Conservation (phyloP, 2,888 invertebrate species). For the Idaea biselata region DNA sequence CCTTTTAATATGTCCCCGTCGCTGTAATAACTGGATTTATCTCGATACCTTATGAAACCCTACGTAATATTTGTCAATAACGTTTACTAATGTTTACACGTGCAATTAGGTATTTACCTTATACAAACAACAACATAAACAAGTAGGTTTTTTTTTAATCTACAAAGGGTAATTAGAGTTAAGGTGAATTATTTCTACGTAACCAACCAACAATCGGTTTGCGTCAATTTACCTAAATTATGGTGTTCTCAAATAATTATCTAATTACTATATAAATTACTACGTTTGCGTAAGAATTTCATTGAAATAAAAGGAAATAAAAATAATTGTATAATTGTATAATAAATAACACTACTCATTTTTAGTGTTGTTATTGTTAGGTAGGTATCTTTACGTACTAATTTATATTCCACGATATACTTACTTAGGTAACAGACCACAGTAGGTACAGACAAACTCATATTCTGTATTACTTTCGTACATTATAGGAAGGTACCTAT, state of each 20-base stretch:
- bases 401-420: no score
- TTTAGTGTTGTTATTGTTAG: background rate
- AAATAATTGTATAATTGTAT: no score
- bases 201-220: background rate
- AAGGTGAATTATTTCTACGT: background rate
- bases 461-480: no score
- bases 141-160: background rate
- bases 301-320: no score
- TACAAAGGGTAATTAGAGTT: background rate
- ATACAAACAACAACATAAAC: background rate
- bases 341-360: no score
- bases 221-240: background rate
- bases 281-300: background rate
- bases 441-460: no score
- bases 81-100: background rate
- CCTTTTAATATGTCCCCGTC: conserved; percentile 29
- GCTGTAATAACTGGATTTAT: background rate
- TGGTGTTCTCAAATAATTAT: background rate
- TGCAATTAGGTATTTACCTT: background rate
- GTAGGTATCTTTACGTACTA: background rate
- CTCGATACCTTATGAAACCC: background rate
- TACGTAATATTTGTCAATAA: no score
- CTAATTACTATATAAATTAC: background rate
- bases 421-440: no score
- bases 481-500: no score